A percentile compares a stretch with the other conserved stretches of the same genome.
Evolutionary conservation across 2,113 vertebrate species (phyloP).

Genomic region (Phalacrocorax pelagicus): DNA sequence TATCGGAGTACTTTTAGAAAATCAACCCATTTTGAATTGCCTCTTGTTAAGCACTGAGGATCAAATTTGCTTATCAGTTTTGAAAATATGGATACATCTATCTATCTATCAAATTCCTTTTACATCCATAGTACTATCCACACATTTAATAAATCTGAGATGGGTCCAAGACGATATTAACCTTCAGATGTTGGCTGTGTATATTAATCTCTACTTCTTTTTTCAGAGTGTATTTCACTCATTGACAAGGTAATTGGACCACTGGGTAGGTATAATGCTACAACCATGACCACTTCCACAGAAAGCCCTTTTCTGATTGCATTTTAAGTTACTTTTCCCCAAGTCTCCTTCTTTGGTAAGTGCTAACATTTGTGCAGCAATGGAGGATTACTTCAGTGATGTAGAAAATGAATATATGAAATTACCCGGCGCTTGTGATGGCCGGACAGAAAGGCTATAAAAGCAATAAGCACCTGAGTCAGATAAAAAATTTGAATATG

Average conservation of each 20-base stretch:
- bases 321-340: background rate
- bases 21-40: background rate
- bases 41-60: background rate
- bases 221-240: slow-evolving; percentile 23
- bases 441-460: background rate
- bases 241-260: slow-evolving; percentile 7
- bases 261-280: background rate
- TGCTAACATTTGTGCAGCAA: background rate
- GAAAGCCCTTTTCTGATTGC: background rate
- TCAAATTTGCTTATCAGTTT: background rate
- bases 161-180: slow-evolving; percentile 14
- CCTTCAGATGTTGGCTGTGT: background rate
- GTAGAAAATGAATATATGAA: background rate
- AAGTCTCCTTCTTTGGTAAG: background rate
- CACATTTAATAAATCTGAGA: slow-evolving; percentile 1
- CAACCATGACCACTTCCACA: background rate
- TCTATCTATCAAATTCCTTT: background rate
- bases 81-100: background rate
- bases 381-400: background rate
- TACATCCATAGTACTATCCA: background rate
- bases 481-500: background rate
- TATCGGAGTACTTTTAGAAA: background rate
- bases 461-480: background rate
- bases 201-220: background rate
- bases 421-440: background rate